Conservation (phyloP, 2,888 invertebrate species). For the Boloria euphrosyne region DNA sequence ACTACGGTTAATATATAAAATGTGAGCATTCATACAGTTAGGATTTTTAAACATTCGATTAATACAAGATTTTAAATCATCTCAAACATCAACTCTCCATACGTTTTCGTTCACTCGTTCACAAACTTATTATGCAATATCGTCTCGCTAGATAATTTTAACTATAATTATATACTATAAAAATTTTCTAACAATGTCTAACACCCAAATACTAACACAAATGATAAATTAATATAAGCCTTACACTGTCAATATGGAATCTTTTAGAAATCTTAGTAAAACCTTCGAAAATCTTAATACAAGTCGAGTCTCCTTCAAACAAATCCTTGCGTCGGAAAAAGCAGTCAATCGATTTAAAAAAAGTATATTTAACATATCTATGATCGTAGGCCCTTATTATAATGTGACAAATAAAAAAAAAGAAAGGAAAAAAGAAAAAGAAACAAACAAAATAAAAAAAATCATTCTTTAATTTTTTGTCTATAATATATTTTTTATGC, state of each 20-base stretch:
- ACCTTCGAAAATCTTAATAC: conserved; percentile 49
- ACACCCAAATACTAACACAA: conserved; percentile 51
- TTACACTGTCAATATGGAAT: conserved; percentile 30
- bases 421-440: conserved; percentile 53
- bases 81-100: conserved; percentile 41
- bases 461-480: conserved; percentile 77
- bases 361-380: conserved; percentile 25
- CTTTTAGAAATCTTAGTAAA: conserved; percentile 43
- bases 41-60: conserved; percentile 58
- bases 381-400: conserved; percentile 43
- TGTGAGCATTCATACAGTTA: conserved; percentile 79
- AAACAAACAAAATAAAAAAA: conserved; percentile 61
- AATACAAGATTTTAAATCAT: conserved; percentile 44
- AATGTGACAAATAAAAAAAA: conserved; percentile 42
- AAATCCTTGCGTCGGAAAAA: conserved; percentile 59
- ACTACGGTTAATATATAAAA: conserved; percentile 77
- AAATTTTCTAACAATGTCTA: conserved; percentile 52
- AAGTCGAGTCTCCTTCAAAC: conserved; percentile 59
- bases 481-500: conserved; percentile 73
- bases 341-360: conserved; percentile 27
- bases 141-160: conserved; percentile 35
- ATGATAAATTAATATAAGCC: conserved; percentile 32
- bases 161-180: conserved; percentile 44
- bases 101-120: conserved; percentile 32
- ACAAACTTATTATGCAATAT: conserved; percentile 28